Evolutionary conservation across 2,797 vertebrate species (phyloP).

Genomic region (Anguilla marmorata): DNA sequence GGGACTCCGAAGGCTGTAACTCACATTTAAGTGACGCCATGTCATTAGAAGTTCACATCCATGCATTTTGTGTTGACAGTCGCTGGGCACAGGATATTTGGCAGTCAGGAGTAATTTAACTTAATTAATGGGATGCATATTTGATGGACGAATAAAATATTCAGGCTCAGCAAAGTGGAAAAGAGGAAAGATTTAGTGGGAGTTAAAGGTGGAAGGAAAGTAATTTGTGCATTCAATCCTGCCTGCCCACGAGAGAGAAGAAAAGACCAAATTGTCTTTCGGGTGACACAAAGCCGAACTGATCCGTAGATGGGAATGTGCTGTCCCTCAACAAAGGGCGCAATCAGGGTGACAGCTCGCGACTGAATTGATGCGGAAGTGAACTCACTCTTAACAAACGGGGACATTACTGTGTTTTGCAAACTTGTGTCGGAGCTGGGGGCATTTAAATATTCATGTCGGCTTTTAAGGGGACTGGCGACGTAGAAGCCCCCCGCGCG

Average conservation of each 20-base stretch:
- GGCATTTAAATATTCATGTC: constrained; percentile 82
- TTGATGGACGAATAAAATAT: constrained; percentile 99
- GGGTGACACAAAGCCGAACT: constrained; percentile 79
- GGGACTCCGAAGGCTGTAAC: constrained; percentile 92
- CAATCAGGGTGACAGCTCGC: constrained; percentile 78
- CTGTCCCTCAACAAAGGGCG: constrained; percentile 87
- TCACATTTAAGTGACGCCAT: constrained; percentile 98
- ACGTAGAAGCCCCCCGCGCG: constrained; percentile 61
- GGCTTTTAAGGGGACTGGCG: constrained; percentile 73
- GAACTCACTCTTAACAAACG: constrained; percentile 79
- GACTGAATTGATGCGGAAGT: constrained; percentile 82
- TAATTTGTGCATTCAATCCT: constrained; percentile 92
- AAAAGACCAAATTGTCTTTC: constrained; percentile 82
- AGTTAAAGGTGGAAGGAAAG: constrained; percentile 99
- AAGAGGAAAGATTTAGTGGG: constrained; percentile 99
- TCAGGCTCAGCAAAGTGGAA: constrained; percentile 99
- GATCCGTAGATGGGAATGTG: constrained; percentile 84
- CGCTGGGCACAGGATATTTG: constrained; percentile 96
- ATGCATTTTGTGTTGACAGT: constrained; percentile 99
- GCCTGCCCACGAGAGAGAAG: constrained; percentile 71
- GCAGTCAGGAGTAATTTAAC: constrained; percentile 99
- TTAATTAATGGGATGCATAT: constrained; percentile 99
- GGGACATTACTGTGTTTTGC: constrained; percentile 84
- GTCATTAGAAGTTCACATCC: constrained; percentile 99
- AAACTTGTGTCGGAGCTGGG: constrained; percentile 79